Evolutionary conservation across 2,113 vertebrate species (phyloP).

Genomic region (Nesoenas mayeri): DNA sequence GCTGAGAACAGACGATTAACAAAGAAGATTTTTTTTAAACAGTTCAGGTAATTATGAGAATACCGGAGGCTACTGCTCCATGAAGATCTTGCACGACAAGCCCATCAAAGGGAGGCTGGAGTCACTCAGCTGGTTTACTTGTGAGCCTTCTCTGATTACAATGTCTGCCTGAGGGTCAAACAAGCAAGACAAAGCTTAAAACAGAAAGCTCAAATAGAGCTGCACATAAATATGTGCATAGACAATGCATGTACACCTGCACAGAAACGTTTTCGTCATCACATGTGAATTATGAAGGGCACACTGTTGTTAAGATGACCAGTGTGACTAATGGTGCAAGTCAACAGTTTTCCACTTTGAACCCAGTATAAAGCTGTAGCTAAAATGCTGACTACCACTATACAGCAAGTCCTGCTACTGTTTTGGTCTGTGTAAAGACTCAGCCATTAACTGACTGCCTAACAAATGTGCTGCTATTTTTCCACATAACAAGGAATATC

Average conservation of each 20-base stretch:
- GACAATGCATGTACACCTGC: background rate
- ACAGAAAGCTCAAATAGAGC: background rate
- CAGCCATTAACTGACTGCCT: background rate
- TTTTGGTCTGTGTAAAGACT: background rate
- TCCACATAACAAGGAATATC: rapidly evolving
- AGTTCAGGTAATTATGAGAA: background rate
- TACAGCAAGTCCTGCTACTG: background rate
- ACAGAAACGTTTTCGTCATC: rapidly evolving
- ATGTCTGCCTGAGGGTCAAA: background rate
- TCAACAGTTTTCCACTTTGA: background rate
- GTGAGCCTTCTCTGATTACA: background rate
- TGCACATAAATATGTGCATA: background rate
- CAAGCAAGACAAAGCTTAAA: background rate
- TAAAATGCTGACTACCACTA: rapidly evolving
- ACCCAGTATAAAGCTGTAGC: background rate
- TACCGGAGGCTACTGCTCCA: background rate
- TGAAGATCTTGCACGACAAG: background rate
- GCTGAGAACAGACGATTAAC: background rate
- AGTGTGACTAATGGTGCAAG: background rate
- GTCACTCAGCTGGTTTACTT: background rate
- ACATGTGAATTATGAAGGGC: background rate
- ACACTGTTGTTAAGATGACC: background rate
- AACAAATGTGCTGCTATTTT: rapidly evolving
- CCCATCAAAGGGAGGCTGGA: background rate
- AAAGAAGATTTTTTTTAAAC: background rate